Base-by-base conservation (phyloP, 2,797 vertebrate genomes). In the Mormyrus hasselquistii region DNA sequence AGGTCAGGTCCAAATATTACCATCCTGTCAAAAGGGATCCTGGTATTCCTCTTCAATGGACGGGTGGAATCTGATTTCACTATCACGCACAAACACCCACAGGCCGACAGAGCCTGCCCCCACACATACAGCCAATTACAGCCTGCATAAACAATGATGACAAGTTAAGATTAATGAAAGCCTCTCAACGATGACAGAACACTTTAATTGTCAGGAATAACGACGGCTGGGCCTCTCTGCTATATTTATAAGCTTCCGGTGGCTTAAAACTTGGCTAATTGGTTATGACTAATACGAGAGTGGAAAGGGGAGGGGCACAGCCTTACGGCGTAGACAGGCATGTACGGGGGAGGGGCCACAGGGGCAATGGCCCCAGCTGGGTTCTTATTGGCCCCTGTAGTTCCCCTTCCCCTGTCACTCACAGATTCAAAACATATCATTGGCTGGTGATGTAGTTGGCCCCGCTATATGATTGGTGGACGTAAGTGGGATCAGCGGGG, bases 131-230 rank as follows among this genome's bases (percentile, higher is more conserved):
- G 88, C 92, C 95, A 96, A 96, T 96, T 96, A 97, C 96, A 97
- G 97, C 95, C 95, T 96, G 96, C 96, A 97, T 98, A 99, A 99
- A 98, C 97, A 98, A 95, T 95, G 94, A 96, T 97, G 98, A 99
- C 98, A 99, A 98, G 97, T 97, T 97, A 97, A 99, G 98, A 99
- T 98, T 98, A 98, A 99, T 98, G 97, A 97, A 96, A 95, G 95
- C 95, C 96, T 96, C 95, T 95, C 95, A 96, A 95, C 95, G 96
- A 96, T 98, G 97, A 97, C 97, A 96, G 96, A 96, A 96, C 97
- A 97, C 97, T 98, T 97, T 98, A 98, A 97, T 97, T 98, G 97
- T 99, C 98, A 98, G 93, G 96, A 96, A 96, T 97, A 96, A 96
- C 96, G 97, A 94, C 95, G 94, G 96, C 91, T 97, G 96, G 97